These are phyloP conservation scores for Heliangelus exortis DNA, from an alignment of 2,797 vertebrate species.

Conservation along the genomic window DNA sequence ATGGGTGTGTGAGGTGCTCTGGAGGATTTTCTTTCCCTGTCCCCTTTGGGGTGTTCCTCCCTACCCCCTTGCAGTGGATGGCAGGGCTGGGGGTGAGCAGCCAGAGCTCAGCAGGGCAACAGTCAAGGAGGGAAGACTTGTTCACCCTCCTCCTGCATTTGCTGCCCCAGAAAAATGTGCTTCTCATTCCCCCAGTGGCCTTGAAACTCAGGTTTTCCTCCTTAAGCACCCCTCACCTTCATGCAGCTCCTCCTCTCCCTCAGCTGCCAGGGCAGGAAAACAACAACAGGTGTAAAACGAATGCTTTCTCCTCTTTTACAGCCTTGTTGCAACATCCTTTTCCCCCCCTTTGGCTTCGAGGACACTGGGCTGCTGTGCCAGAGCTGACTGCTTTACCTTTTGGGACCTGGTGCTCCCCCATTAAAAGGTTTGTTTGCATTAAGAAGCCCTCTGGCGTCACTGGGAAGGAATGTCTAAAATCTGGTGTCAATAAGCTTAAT, in stretches of 20 bases:
- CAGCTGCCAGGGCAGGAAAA: background rate
- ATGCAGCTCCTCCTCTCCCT: background rate
- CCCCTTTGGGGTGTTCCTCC: accelerated
- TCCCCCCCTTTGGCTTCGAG: background rate
- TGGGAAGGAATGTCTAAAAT: background rate
- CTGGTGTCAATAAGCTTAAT: slow-evolving; percentile 48
- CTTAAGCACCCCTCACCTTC: background rate
- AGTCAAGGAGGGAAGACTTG: accelerated
- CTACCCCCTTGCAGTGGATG: background rate
- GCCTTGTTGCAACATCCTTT: background rate
- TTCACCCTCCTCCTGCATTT: background rate
- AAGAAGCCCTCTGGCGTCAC: background rate
- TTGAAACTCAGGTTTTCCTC: background rate
- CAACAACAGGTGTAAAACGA: background rate
- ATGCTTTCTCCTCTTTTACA: background rate
- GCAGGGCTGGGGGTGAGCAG: background rate
- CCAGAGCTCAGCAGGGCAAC: background rate
- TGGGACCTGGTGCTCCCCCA: background rate
- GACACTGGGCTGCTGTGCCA: background rate
- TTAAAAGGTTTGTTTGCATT: background rate
- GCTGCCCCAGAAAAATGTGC: background rate
- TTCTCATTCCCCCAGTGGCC: background rate
- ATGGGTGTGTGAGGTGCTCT: background rate
- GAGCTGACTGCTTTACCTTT: background rate
- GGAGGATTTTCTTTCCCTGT: background rate